phyloP scores from a whole-genome alignment of 2,113 vertebrate genomes.

The Octodon degus region DNA sequence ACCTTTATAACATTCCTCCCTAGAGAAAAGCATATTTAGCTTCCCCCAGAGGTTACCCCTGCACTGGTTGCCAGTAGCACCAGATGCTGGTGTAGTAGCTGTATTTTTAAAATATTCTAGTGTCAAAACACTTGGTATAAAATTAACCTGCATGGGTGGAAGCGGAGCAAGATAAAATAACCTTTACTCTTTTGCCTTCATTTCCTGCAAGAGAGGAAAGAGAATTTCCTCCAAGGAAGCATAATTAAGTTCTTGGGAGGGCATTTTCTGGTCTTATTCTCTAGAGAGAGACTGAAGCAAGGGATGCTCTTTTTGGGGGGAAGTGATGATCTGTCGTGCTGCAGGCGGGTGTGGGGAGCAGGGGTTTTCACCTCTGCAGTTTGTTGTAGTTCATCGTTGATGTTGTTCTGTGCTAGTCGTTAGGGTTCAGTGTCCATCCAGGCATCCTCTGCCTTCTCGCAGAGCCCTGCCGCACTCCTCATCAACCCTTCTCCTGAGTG shows the following conservation, averaged over 20 bases:
- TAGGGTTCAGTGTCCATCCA: not conserved
- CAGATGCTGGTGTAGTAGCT: conserved; percentile 3
- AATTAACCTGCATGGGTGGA: not conserved
- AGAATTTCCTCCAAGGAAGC: conserved; percentile 55
- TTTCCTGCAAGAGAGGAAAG: not conserved
- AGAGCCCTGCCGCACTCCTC: not conserved
- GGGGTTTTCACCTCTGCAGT: not conserved
- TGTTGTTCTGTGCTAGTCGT: not conserved
- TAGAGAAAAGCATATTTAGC: not conserved
- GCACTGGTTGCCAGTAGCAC: not conserved
- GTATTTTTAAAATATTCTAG: conserved; percentile 43
- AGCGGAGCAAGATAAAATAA: conserved; percentile 1
- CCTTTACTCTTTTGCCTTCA: conserved; percentile 17
- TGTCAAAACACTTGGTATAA: conserved; percentile 21
- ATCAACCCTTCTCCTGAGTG: not conserved
- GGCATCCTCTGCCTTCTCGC: not conserved
- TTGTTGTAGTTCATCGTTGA: conserved; percentile 18
- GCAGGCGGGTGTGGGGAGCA: not conserved
- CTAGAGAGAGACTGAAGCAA: conserved; percentile 51
- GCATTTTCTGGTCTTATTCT: conserved; percentile 17
- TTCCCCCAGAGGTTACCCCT: conserved; percentile 11
- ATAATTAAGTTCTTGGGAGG: conserved; percentile 51
- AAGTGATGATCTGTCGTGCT: not conserved
- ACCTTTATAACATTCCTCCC: not conserved
- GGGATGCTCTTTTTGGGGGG: conserved; percentile 19